Evolutionary conservation across 2,888 invertebrate species (phyloP).

Genomic region (Drosophila neutralis): DNA sequence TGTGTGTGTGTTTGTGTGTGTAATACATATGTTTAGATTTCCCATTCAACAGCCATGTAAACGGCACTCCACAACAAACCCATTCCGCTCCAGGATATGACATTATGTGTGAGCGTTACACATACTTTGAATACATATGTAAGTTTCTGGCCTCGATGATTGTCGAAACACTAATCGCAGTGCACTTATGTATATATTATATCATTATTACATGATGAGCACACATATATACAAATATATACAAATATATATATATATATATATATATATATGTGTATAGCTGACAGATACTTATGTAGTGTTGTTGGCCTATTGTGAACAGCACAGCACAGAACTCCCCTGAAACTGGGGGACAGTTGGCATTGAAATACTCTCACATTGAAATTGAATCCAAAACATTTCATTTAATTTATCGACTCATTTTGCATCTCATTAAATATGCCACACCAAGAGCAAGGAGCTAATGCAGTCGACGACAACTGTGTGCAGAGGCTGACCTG

Average conservation of each 20-base stretch:
- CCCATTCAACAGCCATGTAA: constrained; percentile 70
- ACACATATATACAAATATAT: neutral
- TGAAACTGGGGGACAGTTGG: constrained; percentile 2
- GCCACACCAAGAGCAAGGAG: neutral
- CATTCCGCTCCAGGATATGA: constrained; percentile 28
- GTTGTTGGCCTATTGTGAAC: neutral
- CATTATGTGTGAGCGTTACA: constrained; percentile 55
- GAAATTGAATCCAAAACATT: constrained; percentile 1
- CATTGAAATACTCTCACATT: neutral
- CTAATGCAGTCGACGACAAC: neutral
- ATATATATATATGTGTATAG: neutral
- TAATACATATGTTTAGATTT: constrained; percentile 81
- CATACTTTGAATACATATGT: constrained; percentile 44
- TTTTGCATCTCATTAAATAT: neutral
- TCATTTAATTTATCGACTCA: neutral
- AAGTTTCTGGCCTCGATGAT: constrained; percentile 22
- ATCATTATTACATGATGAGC: constrained; percentile 17
- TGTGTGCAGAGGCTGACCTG: neutral
- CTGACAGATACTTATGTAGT: constrained; percentile 1
- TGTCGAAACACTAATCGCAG: constrained; percentile 25
- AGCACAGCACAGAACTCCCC: neutral
- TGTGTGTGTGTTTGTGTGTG: constrained; percentile 39
- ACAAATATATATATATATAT: neutral
- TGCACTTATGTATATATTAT: constrained; percentile 33
- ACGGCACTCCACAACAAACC: constrained; percentile 38